These are phyloP conservation scores for Macaria liturata DNA, from an alignment of 2,888 invertebrate species.

Conservation along the genomic window DNA sequence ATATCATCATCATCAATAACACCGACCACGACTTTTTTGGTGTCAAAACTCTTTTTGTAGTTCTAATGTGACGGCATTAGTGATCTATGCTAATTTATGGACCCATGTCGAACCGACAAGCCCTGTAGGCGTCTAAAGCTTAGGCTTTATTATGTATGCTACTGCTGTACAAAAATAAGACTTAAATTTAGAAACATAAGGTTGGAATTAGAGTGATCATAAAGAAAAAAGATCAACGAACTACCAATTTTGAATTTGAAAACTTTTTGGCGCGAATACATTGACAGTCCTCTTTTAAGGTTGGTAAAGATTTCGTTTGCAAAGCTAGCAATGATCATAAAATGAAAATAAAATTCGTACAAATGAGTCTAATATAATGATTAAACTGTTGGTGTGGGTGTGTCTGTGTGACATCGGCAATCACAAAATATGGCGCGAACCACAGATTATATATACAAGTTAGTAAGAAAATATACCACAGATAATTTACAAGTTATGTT, in stretches of 20 bases:
- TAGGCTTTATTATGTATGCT: neutral
- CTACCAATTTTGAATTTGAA: slow-evolving; percentile 5
- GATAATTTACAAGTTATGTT: slow-evolving; percentile 1
- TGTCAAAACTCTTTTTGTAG: slow-evolving; percentile 26
- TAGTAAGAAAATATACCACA: neutral
- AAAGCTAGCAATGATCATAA: slow-evolving; percentile 7
- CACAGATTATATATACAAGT: neutral
- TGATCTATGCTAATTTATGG: slow-evolving; percentile 24
- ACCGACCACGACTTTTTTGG: slow-evolving; percentile 15
- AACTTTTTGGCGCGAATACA: neutral
- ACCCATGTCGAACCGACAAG: slow-evolving; percentile 14
- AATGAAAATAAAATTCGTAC: slow-evolving; percentile 3
- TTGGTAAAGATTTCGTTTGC: neutral
- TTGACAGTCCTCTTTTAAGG: slow-evolving; percentile 8
- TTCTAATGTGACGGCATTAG: slow-evolving; percentile 24
- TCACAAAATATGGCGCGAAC: slow-evolving; percentile 8
- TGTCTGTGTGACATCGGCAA: slow-evolving; percentile 23
- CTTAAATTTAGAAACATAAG: neutral
- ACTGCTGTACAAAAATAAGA: neutral
- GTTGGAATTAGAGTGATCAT: slow-evolving; percentile 2
- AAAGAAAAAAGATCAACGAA: slow-evolving; percentile 18
- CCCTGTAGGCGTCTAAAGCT: slow-evolving; percentile 16
- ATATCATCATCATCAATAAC: slow-evolving; percentile 16
- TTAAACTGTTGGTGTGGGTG: slow-evolving; percentile 24
- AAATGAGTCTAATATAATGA: slow-evolving; percentile 9